These are phyloP conservation scores for Campoplex nolae DNA, from an alignment of 2,888 invertebrate genomes.

Conservation along the genomic window DNA sequence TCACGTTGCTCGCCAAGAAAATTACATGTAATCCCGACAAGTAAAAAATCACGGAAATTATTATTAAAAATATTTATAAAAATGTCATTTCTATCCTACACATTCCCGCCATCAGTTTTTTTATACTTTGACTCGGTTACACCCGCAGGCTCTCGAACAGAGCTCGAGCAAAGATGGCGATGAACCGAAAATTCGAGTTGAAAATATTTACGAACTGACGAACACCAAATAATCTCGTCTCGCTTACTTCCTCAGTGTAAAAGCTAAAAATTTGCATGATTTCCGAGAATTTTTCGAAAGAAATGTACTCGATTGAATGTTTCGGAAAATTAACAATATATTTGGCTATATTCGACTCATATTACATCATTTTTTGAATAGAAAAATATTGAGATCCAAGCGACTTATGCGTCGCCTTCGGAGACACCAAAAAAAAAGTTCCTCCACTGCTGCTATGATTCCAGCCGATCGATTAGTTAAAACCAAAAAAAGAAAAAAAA, in stretches of 20 bases:
- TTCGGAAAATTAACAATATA: too few species aligned
- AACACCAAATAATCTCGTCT: conserved; percentile 33
- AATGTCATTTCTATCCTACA: background rate
- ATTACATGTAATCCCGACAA: background rate
- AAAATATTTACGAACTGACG: conserved; percentile 33
- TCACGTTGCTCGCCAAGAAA: background rate
- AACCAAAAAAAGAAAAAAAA: too few species aligned
- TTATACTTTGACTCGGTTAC: background rate
- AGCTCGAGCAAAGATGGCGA: background rate
- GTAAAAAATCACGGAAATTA: background rate
- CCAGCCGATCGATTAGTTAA: too few species aligned
- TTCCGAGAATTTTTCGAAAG: too few species aligned
- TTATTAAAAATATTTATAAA: background rate
- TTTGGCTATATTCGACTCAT: too few species aligned
- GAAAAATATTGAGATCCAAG: too few species aligned
- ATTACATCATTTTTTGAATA: too few species aligned
- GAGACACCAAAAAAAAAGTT: too few species aligned
- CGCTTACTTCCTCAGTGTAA: conserved; percentile 33
- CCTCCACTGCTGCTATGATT: too few species aligned
- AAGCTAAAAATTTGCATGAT: too few species aligned
- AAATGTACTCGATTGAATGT: too few species aligned
- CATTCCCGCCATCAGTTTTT: background rate
- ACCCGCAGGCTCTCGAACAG: background rate
- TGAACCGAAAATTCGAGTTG: conserved; percentile 7
- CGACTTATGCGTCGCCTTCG: too few species aligned